A percentile compares a stretch with the other conserved stretches of the same genome.
phyloP scores from a whole-genome alignment of 2,113 vertebrate species.

The Tyrannus savana region DNA sequence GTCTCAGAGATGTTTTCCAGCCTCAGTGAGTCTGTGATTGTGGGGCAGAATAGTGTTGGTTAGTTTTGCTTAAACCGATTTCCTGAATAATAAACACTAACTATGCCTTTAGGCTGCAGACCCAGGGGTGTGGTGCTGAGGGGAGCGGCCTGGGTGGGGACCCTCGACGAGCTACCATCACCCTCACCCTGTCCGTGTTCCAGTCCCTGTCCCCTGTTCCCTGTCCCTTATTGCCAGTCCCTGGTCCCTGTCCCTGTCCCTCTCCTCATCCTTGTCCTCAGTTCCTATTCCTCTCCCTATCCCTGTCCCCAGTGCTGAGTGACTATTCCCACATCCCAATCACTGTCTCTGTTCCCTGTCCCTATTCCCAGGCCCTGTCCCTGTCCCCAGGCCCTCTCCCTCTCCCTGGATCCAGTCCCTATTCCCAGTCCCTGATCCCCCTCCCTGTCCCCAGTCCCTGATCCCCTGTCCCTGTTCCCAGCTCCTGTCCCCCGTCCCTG shows the following conservation, averaged over 20 bases:
- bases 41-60: accelerated
- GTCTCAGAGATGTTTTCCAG: not conserved
- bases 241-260: not conserved
- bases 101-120: not conserved
- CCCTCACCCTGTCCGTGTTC: not conserved
- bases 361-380: not conserved
- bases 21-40: not conserved
- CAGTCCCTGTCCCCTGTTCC: not conserved
- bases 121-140: not conserved
- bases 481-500: too few species aligned
- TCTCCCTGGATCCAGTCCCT: too few species aligned
- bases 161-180: accelerated
- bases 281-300: too few species aligned
- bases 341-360: too few species aligned
- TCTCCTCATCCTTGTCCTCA: not conserved
- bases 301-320: accelerated
- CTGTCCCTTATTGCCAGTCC: not conserved
- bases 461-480: too few species aligned
- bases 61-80: not conserved
- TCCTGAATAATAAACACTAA: not conserved
- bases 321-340: too few species aligned
- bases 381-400: too few species aligned
- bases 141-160: not conserved
- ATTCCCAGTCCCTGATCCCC: too few species aligned
- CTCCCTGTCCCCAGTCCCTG: too few species aligned